phyloP scores from a whole-genome alignment of 2,797 vertebrate genomes.

The Tapera naevia region DNA sequence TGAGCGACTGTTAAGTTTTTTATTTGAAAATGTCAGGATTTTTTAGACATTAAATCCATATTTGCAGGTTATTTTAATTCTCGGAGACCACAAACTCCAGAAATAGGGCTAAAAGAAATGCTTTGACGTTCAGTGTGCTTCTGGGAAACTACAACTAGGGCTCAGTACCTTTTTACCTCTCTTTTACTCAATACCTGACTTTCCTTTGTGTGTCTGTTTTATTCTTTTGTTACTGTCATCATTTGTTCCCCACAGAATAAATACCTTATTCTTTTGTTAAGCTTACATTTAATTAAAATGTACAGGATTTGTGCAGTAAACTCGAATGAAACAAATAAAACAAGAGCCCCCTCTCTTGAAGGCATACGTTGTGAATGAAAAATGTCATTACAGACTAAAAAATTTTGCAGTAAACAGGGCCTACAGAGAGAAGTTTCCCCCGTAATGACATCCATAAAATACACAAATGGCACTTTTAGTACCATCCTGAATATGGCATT shows the following conservation, averaged over 20 bases:
- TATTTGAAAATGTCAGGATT: slow-evolving; percentile 69
- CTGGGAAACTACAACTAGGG: slow-evolving; percentile 31
- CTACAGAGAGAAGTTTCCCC: slow-evolving; percentile 85
- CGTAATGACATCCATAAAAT: slow-evolving; percentile 87
- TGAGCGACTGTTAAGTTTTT: slow-evolving; percentile 53
- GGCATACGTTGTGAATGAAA: slow-evolving; percentile 88
- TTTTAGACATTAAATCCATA: slow-evolving; percentile 70
- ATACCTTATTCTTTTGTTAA: slow-evolving; percentile 84
- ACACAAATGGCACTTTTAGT: slow-evolving; percentile 89
- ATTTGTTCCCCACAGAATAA: slow-evolving; percentile 75
- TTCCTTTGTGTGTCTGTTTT: slow-evolving; percentile 49
- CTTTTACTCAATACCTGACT: slow-evolving; percentile 60
- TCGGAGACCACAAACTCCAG: slow-evolving; percentile 51
- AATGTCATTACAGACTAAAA: slow-evolving; percentile 87
- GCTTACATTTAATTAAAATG: slow-evolving; percentile 89
- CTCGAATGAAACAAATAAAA: slow-evolving; percentile 87
- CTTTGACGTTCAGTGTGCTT: slow-evolving; percentile 65
- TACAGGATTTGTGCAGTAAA: slow-evolving; percentile 86
- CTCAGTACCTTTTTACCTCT: slow-evolving; percentile 37
- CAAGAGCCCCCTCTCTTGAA: slow-evolving; percentile 85
- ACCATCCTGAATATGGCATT: slow-evolving; percentile 87
- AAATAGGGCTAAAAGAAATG: slow-evolving; percentile 59
- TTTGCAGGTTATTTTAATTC: slow-evolving; percentile 67
- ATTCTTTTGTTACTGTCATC: slow-evolving; percentile 70
- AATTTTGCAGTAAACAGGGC: slow-evolving; percentile 85